Evolutionary conservation across 2,113 vertebrate genomes (phyloP).

Genomic region (Forbesichthys agassizii): DNA sequence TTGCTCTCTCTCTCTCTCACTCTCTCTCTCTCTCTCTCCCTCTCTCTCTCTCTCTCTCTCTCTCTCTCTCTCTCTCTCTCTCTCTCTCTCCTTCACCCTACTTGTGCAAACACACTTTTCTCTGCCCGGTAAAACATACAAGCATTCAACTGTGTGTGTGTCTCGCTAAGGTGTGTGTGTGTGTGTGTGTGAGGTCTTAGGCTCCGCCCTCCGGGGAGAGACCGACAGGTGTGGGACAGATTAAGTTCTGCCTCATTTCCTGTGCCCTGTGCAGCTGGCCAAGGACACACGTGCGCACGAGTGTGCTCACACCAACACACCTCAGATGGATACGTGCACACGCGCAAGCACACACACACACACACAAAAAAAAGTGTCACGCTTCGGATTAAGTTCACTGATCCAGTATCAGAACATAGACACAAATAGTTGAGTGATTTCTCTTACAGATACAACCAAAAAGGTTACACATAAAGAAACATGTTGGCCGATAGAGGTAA

Average conservation of each 20-base stretch:
- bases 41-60: no score
- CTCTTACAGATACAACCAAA: no score
- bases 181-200: conserved; percentile 24
- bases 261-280: conserved; percentile 69
- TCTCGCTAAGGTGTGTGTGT: conserved; percentile 12
- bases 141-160: not conserved
- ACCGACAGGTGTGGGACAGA: conserved; percentile 71
- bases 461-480: no score
- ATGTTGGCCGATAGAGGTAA: no score
- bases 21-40: no score
- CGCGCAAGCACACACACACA: conserved; percentile 39
- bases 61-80: conserved; percentile 52
- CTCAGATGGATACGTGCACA: not conserved
- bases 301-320: conserved; percentile 14
- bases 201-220: conserved; percentile 56
- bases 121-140: no score
- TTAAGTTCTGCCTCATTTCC: conserved; percentile 74
- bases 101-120: not conserved
- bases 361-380: conserved; percentile 24
- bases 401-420: not conserved
- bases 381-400: conserved; percentile 9
- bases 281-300: conserved; percentile 58
- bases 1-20: no score
- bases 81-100: conserved; percentile 23
- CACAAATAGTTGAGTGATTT: no score